phyloP scores from a whole-genome alignment of 2,888 invertebrate species.

The Subacronicta megacephala region DNA sequence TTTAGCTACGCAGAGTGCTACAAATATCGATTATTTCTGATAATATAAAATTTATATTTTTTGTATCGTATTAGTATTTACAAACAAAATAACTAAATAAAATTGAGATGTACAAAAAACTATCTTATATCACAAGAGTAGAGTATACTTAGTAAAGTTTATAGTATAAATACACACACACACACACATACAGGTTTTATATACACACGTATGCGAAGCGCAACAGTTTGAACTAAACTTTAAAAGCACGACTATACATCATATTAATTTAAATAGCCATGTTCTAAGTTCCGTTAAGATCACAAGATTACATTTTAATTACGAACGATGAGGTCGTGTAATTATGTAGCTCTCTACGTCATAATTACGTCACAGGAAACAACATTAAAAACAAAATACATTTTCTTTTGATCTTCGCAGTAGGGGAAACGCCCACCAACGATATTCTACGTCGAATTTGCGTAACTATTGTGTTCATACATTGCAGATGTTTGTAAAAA shows the following conservation, averaged over 20 bases:
- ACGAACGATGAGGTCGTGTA: constrained; percentile 12
- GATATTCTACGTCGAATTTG: constrained; percentile 10
- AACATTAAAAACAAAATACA: background rate
- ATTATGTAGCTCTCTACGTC: constrained; percentile 4
- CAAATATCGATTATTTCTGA: too few relatives aligned
- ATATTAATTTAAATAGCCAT: constrained; percentile 26
- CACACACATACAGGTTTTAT: too few relatives aligned
- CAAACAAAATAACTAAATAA: too few relatives aligned
- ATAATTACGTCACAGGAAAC: constrained; percentile 15
- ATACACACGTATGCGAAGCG: background rate
- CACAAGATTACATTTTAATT: constrained; percentile 21
- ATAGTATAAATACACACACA: background rate
- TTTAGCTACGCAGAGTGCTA: too few relatives aligned
- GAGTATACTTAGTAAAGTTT: too few relatives aligned
- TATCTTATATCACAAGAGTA: too few relatives aligned
- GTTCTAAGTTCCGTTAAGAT: constrained; percentile 28
- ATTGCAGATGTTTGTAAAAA: constrained; percentile 9
- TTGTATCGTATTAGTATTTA: too few relatives aligned
- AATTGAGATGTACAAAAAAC: too few relatives aligned
- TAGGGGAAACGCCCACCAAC: constrained; percentile 32
- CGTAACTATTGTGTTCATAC: constrained; percentile 20
- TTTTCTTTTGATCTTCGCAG: constrained; percentile 17
- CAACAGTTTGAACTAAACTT: background rate
- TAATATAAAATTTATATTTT: too few relatives aligned
- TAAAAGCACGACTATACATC: constrained; percentile 10